phyloP scores from a whole-genome alignment of 1,140 invertebrate species.

The Lycorma delicatula region DNA sequence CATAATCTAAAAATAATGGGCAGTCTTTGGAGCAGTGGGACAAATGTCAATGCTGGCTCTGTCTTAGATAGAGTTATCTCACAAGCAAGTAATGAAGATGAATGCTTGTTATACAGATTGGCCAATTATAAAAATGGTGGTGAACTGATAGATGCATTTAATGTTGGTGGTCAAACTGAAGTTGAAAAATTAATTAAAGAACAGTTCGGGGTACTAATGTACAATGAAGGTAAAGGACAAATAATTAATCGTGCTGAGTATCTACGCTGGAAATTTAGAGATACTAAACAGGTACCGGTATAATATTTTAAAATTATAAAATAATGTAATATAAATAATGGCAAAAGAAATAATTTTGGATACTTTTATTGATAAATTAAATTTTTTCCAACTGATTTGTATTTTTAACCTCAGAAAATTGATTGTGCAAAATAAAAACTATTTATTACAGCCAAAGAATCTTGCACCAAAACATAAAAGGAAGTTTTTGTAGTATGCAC shows the following conservation, averaged over 20 bases:
- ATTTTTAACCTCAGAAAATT: too few relatives aligned
- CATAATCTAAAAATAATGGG: constrained; percentile 18
- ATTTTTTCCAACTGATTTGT: too few relatives aligned
- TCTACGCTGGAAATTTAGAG: constrained; percentile 86
- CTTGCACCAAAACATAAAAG: too few relatives aligned
- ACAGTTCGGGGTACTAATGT: constrained; percentile 83
- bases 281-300: constrained; percentile 57
- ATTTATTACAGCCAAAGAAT: too few relatives aligned
- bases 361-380: too few relatives aligned
- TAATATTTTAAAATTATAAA: neutral
- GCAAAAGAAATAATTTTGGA: neutral
- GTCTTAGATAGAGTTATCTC: constrained; percentile 81
- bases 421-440: too few relatives aligned
- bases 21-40: constrained; percentile 19
- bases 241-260: constrained; percentile 85
- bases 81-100: constrained; percentile 71
- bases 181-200: constrained; percentile 82
- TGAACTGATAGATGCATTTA: constrained; percentile 77
- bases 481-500: too few relatives aligned
- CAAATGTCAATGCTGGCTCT: constrained; percentile 49
- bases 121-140: constrained; percentile 87
- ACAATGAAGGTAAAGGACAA: constrained; percentile 78
- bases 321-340: neutral
- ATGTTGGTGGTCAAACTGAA: constrained; percentile 62
- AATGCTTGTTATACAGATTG: constrained; percentile 74